Conservation (phyloP, 2,797 vertebrate species). For the Sandelia bainsii region DNA sequence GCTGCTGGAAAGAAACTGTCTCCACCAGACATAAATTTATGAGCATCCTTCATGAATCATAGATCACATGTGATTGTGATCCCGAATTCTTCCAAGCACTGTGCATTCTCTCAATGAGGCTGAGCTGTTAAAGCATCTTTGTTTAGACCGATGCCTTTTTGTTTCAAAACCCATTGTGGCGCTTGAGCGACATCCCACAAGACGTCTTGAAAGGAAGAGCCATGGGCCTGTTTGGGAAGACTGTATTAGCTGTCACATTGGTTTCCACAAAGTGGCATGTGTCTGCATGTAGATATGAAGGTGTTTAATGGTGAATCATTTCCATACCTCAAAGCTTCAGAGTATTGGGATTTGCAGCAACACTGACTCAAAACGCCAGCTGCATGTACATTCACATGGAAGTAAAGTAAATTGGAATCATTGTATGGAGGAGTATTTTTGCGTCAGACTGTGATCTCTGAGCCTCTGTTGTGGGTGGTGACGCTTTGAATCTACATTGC, state of each 20-base stretch:
- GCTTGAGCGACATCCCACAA: conserved; percentile 5
- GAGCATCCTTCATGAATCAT: conserved; percentile 65
- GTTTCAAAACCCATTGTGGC: conserved; percentile 43
- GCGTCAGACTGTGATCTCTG: conserved; percentile 50
- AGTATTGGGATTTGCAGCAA: conserved; percentile 26
- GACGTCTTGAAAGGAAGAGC: conserved; percentile 43
- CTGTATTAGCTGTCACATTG: conserved; percentile 21
- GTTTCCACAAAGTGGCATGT: conserved; percentile 2
- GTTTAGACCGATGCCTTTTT: conserved; percentile 44
- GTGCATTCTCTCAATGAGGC: conserved; percentile 9
- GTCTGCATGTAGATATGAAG: conserved; percentile 15
- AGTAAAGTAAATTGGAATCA: conserved; percentile 31
- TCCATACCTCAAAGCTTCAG: conserved; percentile 32
- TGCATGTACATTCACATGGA: conserved; percentile 13
- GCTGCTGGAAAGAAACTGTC: conserved; percentile 24
- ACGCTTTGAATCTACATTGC: conserved; percentile 64
- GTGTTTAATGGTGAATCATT: conserved; percentile 33
- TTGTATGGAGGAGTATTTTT: conserved; percentile 46
- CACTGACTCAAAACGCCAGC: conserved; percentile 21
- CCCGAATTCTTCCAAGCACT: conserved; percentile 33
- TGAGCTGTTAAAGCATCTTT: conserved; percentile 33
- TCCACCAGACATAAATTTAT: conserved; percentile 61
- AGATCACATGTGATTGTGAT: conserved; percentile 60
- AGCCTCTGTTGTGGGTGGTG: conserved; percentile 51
- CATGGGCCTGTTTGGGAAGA: conserved; percentile 3